These are phyloP conservation scores for Tachystola acroxantha DNA, from an alignment of 2,888 invertebrate genomes.

Conservation along the genomic window DNA sequence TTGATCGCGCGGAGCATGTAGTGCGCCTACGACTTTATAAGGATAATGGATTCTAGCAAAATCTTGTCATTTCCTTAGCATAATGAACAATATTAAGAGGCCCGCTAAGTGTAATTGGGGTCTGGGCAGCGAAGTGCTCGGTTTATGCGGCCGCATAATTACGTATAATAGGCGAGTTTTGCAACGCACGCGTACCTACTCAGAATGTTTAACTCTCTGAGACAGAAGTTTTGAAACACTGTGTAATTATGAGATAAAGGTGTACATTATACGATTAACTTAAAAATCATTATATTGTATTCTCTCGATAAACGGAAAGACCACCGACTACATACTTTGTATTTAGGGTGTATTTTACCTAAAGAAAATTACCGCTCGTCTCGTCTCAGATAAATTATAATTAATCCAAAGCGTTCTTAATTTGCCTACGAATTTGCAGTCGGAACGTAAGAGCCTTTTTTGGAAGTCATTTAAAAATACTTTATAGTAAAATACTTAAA, in stretches of 20 bases:
- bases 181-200: conserved; percentile 62
- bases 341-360: neutral
- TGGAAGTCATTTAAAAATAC: too few species aligned
- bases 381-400: too few species aligned
- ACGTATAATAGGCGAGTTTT: conserved; percentile 67
- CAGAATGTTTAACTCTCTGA: conserved; percentile 56
- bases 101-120: conserved; percentile 65
- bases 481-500: too few species aligned
- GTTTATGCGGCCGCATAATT: conserved; percentile 71
- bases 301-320: conserved; percentile 10
- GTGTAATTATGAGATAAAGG: conserved; percentile 43
- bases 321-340: neutral
- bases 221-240: conserved; percentile 60
- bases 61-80: conserved; percentile 64
- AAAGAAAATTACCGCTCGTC: neutral
- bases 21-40: conserved; percentile 33
- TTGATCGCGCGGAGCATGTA: conserved; percentile 19
- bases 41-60: conserved; percentile 61
- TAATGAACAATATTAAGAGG: conserved; percentile 72
- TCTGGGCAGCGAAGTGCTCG: conserved; percentile 60
- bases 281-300: conserved; percentile 32
- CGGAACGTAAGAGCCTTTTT: too few species aligned
- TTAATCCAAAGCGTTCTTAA: too few species aligned
- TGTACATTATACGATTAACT: conserved; percentile 40
- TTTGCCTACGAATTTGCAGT: too few species aligned